Evolutionary conservation across 1,140 invertebrate genomes (phyloP).

Genomic region (Pseudobourletiella spinata): DNA sequence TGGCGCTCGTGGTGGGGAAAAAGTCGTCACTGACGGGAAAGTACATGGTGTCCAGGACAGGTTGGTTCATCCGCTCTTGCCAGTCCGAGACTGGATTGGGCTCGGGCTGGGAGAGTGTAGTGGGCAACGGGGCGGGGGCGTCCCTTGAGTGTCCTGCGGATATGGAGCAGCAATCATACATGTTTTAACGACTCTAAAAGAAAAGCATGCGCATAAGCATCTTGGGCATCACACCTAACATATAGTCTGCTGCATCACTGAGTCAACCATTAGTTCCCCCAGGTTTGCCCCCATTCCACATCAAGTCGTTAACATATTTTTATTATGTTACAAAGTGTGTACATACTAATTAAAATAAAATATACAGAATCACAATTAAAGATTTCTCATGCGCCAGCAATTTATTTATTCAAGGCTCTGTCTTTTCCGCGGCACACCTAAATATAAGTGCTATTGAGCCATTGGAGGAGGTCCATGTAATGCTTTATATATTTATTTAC

Average conservation of each 20-base stretch:
- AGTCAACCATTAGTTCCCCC: not conserved
- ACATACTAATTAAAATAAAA: too few species aligned
- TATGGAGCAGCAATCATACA: not conserved
- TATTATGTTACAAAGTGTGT: not conserved
- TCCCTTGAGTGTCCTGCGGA: not conserved
- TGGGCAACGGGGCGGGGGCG: not conserved
- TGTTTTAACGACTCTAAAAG: not conserved
- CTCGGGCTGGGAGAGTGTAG: not conserved
- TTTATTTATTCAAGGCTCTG: too few species aligned
- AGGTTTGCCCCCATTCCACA: not conserved
- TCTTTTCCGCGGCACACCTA: too few species aligned
- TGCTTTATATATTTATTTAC: too few species aligned
- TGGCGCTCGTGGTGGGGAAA: not conserved
- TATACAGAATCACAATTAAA: too few species aligned
- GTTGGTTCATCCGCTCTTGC: conserved; percentile 33
- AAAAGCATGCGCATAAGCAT: not conserved
- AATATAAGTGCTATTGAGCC: too few species aligned
- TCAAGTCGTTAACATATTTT: not conserved
- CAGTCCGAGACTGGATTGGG: conserved; percentile 25
- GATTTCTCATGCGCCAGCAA: too few species aligned
- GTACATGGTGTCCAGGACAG: conserved; percentile 18
- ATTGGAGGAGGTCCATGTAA: too few species aligned
- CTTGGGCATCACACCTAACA: not conserved
- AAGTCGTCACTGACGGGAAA: conserved; percentile 14
- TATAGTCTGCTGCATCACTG: not conserved